Evolutionary conservation across 1,140 invertebrate genomes (phyloP).

Genomic region (Cepaea nemoralis): DNA sequence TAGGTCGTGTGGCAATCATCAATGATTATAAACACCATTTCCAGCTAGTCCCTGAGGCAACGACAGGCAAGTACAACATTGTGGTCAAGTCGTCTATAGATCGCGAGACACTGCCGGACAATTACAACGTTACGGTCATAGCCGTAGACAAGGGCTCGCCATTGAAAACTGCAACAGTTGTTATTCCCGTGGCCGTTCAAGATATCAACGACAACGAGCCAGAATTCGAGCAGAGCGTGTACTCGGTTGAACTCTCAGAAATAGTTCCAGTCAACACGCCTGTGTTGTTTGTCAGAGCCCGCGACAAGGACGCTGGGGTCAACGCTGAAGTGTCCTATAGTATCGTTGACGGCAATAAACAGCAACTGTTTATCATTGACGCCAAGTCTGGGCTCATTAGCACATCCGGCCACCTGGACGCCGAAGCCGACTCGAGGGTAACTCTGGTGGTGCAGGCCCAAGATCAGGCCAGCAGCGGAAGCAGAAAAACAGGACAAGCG

Average conservation of each 20-base stretch:
- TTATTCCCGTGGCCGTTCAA: constrained; percentile 75
- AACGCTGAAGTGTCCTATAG: constrained; percentile 85
- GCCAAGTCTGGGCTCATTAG: constrained; percentile 89
- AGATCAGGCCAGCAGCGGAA: constrained; percentile 83
- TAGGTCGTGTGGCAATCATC: constrained; percentile 85
- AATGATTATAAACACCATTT: constrained; percentile 86
- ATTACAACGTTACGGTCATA: constrained; percentile 83
- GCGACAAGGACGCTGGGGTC: constrained; percentile 79
- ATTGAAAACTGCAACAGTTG: constrained; percentile 71
- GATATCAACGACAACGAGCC: constrained; percentile 89
- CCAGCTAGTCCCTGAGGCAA: constrained; percentile 77
- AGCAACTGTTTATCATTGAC: constrained; percentile 63
- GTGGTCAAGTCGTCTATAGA: constrained; percentile 77
- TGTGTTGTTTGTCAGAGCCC: constrained; percentile 73
- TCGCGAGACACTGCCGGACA: constrained; percentile 74
- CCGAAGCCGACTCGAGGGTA: constrained; percentile 55
- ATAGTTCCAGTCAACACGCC: constrained; percentile 89
- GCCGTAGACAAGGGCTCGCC: constrained; percentile 88
- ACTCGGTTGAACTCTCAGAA: constrained; percentile 89
- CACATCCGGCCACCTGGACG: constrained; percentile 75
- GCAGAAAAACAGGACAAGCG: constrained; percentile 79
- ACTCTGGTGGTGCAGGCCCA: constrained; percentile 58
- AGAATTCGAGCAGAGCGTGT: constrained; percentile 88
- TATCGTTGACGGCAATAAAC: constrained; percentile 75
- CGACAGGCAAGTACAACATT: constrained; percentile 73